Evolutionary conservation across 2,888 invertebrate genomes (phyloP).

Genomic region (Cheilosia vulpina): DNA sequence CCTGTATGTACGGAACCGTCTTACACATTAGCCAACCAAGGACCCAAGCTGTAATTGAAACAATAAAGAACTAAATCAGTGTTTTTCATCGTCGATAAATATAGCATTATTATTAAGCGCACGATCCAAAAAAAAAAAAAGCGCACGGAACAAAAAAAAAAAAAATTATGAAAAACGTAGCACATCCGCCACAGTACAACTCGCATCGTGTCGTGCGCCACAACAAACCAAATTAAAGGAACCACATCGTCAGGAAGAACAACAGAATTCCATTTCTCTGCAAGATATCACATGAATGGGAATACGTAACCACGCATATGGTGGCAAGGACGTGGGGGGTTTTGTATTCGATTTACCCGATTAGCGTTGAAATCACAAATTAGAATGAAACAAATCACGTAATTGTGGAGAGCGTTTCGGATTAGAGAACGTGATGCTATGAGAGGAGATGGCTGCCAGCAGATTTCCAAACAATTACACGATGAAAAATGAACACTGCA

Average conservation of each 20-base stretch:
- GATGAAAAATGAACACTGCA: conserved; percentile 15
- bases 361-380: conserved; percentile 60
- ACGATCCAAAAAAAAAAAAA: conserved; percentile 23
- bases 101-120: conserved; percentile 40
- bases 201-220: conserved; percentile 5
- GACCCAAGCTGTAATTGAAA: conserved; percentile 92
- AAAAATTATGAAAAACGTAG: conserved; percentile 33
- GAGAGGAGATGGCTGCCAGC: conserved; percentile 24
- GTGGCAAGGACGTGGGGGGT: conserved; percentile 15
- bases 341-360: conserved; percentile 42
- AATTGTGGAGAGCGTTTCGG: conserved; percentile 55
- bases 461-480: conserved; percentile 52
- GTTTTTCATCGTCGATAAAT: conserved; percentile 33
- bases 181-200: background rate
- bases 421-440: conserved; percentile 63
- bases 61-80: conserved; percentile 54
- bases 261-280: conserved; percentile 7
- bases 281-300: background rate
- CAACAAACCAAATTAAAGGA: conserved; percentile 40
- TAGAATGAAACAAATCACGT: conserved; percentile 70
- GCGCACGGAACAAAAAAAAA: conserved; percentile 5
- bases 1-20: conserved; percentile 97
- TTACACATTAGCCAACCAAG: conserved; percentile 98
- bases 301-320: background rate
- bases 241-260: conserved; percentile 4